Evolutionary conservation across 2,888 invertebrate species (phyloP).

Genomic region (Hirtodrosophila duncani): DNA sequence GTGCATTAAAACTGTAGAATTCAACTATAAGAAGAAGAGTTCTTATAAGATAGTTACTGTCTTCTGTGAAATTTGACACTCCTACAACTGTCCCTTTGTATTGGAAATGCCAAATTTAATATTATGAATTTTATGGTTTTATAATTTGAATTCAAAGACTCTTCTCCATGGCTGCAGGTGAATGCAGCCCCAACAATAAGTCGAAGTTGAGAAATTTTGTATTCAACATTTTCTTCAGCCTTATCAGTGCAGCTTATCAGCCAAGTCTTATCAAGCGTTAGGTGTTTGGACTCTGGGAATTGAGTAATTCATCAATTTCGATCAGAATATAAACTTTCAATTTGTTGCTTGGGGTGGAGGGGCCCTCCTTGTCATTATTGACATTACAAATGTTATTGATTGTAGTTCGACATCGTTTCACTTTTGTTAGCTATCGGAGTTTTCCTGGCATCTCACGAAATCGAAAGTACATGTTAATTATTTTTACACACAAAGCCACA

Average conservation of each 20-base stretch:
- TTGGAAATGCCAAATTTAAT: too few relatives aligned
- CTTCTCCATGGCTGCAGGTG: too few relatives aligned
- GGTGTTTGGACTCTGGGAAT: slow-evolving; percentile 43
- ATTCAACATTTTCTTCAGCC: too few relatives aligned
- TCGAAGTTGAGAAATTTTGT: too few relatives aligned
- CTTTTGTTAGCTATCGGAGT: slow-evolving; percentile 33
- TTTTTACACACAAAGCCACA: slow-evolving; percentile 61
- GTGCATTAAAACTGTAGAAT: too few relatives aligned
- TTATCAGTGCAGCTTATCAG: slow-evolving; percentile 27
- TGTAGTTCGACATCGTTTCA: slow-evolving; percentile 46
- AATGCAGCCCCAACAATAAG: too few relatives aligned
- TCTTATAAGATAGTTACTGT: too few relatives aligned
- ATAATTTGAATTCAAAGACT: too few relatives aligned
- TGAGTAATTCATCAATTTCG: slow-evolving; percentile 55
- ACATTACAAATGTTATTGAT: slow-evolving; percentile 72
- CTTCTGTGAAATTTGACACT: slow-evolving; percentile 14
- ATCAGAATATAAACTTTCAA: slow-evolving; percentile 14
- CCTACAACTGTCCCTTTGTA: slow-evolving; percentile 11
- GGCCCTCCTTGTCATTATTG: slow-evolving; percentile 61
- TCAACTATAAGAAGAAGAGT: too few relatives aligned
- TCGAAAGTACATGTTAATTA: slow-evolving; percentile 73
- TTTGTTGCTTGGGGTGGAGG: not conserved
- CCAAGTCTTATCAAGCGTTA: too few relatives aligned
- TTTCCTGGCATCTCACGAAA: slow-evolving; percentile 53
- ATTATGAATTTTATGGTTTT: too few relatives aligned